phyloP scores from a whole-genome alignment of 2,888 invertebrate genomes.

The Pseudoips prasinana region DNA sequence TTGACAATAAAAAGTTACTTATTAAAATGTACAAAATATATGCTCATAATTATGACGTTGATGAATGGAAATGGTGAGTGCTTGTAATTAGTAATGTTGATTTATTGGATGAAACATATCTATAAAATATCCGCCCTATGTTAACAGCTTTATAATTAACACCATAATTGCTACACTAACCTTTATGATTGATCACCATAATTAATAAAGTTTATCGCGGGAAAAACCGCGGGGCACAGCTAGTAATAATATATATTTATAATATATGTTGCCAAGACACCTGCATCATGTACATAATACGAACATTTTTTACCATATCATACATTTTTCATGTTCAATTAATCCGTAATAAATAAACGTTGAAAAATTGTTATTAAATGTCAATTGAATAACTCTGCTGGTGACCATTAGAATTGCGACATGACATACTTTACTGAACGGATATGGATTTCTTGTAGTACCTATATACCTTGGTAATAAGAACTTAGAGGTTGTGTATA shows the following conservation, averaged over 20 bases:
- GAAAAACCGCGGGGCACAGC: no score
- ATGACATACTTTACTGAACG: slow-evolving; percentile 23
- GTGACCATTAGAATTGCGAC: slow-evolving; percentile 26
- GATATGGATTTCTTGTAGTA: slow-evolving; percentile 1
- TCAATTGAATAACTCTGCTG: slow-evolving; percentile 35
- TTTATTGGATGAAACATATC: no score
- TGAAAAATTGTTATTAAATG: slow-evolving; percentile 47
- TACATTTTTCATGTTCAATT: slow-evolving; percentile 60
- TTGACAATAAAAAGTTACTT: no score
- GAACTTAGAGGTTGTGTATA: no score
- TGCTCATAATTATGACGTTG: no score
- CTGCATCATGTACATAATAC: slow-evolving; percentile 30
- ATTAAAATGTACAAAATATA: no score
- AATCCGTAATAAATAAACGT: slow-evolving; percentile 40
- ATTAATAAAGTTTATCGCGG: slow-evolving; percentile 11
- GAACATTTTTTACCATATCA: slow-evolving; percentile 42
- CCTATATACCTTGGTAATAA: no score
- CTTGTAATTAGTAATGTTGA: no score
- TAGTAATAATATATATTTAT: no score
- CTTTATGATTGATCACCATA: slow-evolving; percentile 13
- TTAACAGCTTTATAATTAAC: slow-evolving; percentile 13
- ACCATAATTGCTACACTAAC: slow-evolving; percentile 10
- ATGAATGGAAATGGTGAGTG: no score
- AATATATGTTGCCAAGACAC: slow-evolving; percentile 37
- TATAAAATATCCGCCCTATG: no score